A percentile compares a stretch with the other conserved stretches of the same genome.
Conservation (phyloP, 1,140 invertebrate genomes). For the Steinernema feltiae region DNA sequence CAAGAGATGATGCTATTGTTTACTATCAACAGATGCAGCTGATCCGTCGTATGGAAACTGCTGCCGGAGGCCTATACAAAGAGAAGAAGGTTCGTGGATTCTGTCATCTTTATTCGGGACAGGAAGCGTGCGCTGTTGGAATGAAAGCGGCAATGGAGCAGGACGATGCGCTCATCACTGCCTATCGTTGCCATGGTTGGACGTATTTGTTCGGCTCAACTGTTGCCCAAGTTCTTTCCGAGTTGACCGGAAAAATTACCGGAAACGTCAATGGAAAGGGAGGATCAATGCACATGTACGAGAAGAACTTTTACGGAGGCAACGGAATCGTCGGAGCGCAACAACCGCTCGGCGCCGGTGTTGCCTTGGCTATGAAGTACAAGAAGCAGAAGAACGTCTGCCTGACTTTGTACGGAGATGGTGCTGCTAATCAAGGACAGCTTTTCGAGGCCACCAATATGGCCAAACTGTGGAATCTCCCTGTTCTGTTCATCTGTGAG, state of each 20-base stretch:
- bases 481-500: slow-evolving; percentile 88
- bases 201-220: slow-evolving; percentile 81
- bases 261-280: slow-evolving; percentile 92
- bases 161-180: slow-evolving; percentile 84
- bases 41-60: slow-evolving; percentile 82
- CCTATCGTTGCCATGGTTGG: slow-evolving; percentile 94
- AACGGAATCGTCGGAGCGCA: slow-evolving; percentile 98
- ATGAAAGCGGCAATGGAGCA: slow-evolving; percentile 75
- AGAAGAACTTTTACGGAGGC: slow-evolving; percentile 86
- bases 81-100: slow-evolving; percentile 92
- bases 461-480: slow-evolving; percentile 80
- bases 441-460: slow-evolving; percentile 64
- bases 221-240: slow-evolving; percentile 72
- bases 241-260: slow-evolving; percentile 73
- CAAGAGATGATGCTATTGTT: slow-evolving; percentile 74
- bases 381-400: slow-evolving; percentile 72
- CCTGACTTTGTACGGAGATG: slow-evolving; percentile 86
- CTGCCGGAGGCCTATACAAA: slow-evolving; percentile 86
- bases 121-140: slow-evolving; percentile 77
- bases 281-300: slow-evolving; percentile 66
- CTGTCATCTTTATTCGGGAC: slow-evolving; percentile 92
- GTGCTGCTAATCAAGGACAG: slow-evolving; percentile 88
- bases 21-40: slow-evolving; percentile 73
- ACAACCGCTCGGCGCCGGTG: slow-evolving; percentile 83
- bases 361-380: slow-evolving; percentile 87